phyloP scores from a whole-genome alignment of 2,888 invertebrate species.

The Drosophila buzzatii region DNA sequence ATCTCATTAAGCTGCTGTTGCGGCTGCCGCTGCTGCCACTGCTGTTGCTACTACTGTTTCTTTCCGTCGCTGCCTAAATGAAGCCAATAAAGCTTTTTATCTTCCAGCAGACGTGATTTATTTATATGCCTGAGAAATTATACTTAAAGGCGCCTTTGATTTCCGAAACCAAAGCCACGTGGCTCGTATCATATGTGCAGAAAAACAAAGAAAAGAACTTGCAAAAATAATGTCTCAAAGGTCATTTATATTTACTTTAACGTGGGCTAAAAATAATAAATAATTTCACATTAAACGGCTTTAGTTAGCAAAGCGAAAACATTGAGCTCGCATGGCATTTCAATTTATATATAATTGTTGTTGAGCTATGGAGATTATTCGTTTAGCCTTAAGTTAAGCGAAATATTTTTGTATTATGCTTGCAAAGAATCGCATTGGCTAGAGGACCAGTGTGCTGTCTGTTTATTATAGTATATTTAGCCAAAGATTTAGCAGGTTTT shows the following conservation, averaged over 20 bases:
- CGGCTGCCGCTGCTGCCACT: conserved; percentile 13
- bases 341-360: background rate
- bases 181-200: conserved; percentile 4
- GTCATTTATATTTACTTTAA: background rate
- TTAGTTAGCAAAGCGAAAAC: background rate
- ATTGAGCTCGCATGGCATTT: background rate
- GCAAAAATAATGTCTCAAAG: background rate
- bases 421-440: no score
- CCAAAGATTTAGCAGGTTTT: no score
- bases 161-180: conserved; percentile 48
- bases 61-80: conserved; percentile 56
- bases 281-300: background rate
- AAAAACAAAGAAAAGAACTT: background rate
- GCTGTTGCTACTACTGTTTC: conserved; percentile 14
- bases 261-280: background rate
- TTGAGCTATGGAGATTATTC: background rate
- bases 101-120: conserved; percentile 75
- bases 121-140: conserved; percentile 71
- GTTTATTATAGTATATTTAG: no score
- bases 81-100: conserved; percentile 78
- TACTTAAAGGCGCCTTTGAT: conserved; percentile 65
- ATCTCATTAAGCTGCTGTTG: conserved; percentile 68
- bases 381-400: background rate
- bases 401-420: background rate
- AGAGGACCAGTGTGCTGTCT: no score